Conservation (phyloP, 2,113 vertebrate species). For the Dryoscopus gambensis region DNA sequence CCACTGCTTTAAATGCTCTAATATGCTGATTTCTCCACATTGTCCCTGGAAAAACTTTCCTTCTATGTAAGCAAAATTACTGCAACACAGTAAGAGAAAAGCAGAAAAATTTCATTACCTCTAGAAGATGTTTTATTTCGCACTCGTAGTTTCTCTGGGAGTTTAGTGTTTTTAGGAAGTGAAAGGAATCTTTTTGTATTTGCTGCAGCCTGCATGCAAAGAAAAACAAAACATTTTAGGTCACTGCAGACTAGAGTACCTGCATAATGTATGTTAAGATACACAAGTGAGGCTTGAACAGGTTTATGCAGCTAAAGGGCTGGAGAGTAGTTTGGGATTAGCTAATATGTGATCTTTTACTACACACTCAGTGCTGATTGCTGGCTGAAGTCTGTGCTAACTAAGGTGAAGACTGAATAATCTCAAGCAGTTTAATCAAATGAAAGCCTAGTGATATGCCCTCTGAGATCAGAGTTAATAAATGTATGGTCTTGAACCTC, state of each 20-base stretch:
- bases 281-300: neutral
- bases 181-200: constrained; percentile 77
- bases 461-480: neutral
- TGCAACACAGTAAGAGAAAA: neutral
- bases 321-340: constrained; percentile 7
- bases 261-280: neutral
- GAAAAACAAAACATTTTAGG: neutral
- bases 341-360: constrained; percentile 30
- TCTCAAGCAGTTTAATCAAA: neutral
- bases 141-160: constrained; percentile 74
- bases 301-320: neutral
- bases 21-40: neutral
- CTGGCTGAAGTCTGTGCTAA: neutral
- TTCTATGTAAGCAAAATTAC: neutral
- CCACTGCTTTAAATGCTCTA: neutral
- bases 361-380: neutral
- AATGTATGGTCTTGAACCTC: neutral
- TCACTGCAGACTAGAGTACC: neutral
- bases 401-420: neutral
- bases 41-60: neutral
- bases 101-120: constrained; percentile 62
- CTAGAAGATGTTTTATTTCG: constrained; percentile 69
- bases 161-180: constrained; percentile 80
- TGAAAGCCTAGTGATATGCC: neutral
- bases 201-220: constrained; percentile 61